These are phyloP conservation scores for Galeruca laticollis DNA, from an alignment of 2,888 invertebrate genomes.

Conservation along the genomic window DNA sequence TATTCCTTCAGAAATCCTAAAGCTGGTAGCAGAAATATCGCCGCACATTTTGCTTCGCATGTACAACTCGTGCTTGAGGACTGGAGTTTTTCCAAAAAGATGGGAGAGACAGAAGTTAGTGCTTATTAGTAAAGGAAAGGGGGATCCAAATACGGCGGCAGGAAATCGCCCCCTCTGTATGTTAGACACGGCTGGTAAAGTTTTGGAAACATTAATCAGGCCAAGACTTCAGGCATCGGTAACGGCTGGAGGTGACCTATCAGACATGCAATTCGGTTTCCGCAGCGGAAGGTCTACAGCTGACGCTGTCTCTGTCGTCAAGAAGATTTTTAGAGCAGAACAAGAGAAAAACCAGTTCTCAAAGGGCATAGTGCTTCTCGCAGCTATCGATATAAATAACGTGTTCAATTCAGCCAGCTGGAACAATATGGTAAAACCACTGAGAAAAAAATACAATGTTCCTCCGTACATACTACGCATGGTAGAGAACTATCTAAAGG, in stretches of 20 bases:
- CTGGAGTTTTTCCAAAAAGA: too few species aligned
- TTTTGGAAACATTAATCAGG: background rate
- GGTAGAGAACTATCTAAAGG: background rate
- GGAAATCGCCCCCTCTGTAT: too few species aligned
- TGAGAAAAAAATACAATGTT: background rate
- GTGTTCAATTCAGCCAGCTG: background rate
- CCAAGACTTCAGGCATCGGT: background rate
- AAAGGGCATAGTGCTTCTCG: background rate
- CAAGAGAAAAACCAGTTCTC: background rate
- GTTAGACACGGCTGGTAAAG: background rate
- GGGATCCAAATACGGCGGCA: too few species aligned
- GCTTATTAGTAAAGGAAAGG: too few species aligned
- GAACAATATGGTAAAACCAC: background rate
- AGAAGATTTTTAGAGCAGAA: background rate
- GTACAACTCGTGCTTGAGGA: too few species aligned
- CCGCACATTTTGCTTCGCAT: too few species aligned
- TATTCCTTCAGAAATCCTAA: too few species aligned
- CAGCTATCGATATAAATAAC: background rate
- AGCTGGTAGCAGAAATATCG: too few species aligned
- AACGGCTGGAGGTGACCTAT: background rate
- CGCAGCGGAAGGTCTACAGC: background rate
- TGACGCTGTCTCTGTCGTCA: background rate
- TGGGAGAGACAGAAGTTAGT: too few species aligned
- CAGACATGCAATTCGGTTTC: background rate
- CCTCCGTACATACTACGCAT: background rate